Percentiles rank a stretch among this genome's conserved stretches.
Conservation (phyloP, 2,113 vertebrate species). For the Mobula birostris region DNA sequence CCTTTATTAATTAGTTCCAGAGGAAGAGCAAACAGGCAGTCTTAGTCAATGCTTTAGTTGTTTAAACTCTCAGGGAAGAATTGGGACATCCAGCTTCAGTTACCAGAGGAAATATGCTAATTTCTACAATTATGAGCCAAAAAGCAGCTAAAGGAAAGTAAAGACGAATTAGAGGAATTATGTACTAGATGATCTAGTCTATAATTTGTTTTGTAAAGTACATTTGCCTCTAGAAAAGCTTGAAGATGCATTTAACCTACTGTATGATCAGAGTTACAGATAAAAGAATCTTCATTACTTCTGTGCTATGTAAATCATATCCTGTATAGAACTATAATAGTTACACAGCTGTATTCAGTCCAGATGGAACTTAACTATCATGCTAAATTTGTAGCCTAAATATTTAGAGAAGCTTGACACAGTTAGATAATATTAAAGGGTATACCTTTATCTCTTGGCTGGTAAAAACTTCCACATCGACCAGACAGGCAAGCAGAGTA, state of each 20-base stretch:
- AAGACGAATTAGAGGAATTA: background rate
- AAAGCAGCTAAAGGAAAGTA: background rate
- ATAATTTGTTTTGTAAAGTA: background rate
- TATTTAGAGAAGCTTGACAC: constrained; percentile 15
- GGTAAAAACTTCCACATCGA: constrained; percentile 74
- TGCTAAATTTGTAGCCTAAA: background rate
- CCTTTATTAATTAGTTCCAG: background rate
- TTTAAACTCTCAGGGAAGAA: background rate
- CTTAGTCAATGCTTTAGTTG: background rate
- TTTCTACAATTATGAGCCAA: background rate
- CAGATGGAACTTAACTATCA: constrained; percentile 5
- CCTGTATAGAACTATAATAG: background rate
- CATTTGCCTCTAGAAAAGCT: background rate
- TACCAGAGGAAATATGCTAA: background rate
- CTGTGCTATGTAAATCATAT: background rate
- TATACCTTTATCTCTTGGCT: constrained; percentile 72
- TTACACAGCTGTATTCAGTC: background rate
- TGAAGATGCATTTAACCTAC: background rate
- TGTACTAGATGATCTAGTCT: background rate
- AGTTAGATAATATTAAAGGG: constrained; percentile 11
- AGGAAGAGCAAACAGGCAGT: background rate
- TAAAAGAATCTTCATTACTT: background rate
- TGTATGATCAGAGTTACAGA: background rate
- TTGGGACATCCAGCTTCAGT: background rate
- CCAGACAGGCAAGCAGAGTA: constrained; percentile 72